phyloP scores from a whole-genome alignment of 2,888 invertebrate genomes.

The Drosophila meridionalis region DNA sequence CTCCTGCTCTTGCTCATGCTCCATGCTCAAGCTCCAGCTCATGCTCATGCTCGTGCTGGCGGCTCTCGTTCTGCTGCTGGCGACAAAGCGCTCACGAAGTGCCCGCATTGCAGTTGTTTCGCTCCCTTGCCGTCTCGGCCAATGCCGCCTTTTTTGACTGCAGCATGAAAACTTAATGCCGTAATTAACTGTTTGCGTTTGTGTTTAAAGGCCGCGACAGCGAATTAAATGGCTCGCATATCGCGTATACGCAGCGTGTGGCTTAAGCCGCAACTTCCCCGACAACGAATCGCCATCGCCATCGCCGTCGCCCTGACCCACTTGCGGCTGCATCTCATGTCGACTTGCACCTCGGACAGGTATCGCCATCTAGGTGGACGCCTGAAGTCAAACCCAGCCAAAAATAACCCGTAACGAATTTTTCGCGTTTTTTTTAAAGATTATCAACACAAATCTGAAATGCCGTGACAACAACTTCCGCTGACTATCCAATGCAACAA shows the following conservation, averaged over 20 bases:
- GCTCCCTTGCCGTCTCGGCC: conserved; percentile 23
- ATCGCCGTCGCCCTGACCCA: conserved; percentile 48
- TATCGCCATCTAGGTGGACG: conserved; percentile 14
- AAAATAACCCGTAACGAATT: conserved; percentile 9
- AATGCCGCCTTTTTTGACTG: conserved; percentile 48
- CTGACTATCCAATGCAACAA: conserved; percentile 13
- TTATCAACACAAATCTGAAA: conserved; percentile 59
- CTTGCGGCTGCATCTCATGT: conserved; percentile 38
- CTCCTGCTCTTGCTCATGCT: conserved; percentile 21
- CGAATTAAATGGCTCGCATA: conserved; percentile 48
- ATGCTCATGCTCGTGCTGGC: conserved; percentile 10
- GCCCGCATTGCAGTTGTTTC: conserved; percentile 76
- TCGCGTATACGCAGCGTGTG: conserved; percentile 63
- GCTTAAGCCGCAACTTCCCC: conserved; percentile 44
- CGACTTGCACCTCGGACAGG: neutral
- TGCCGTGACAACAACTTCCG: conserved; percentile 64
- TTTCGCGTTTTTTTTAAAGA: conserved; percentile 22
- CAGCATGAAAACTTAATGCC: conserved; percentile 76
- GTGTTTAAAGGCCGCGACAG: conserved; percentile 55
- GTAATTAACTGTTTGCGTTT: conserved; percentile 78
- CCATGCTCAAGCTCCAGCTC: conserved; percentile 17
- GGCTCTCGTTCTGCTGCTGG: conserved; percentile 31
- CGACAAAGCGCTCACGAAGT: conserved; percentile 75
- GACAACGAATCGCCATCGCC: conserved; percentile 26
- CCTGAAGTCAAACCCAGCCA: conserved; percentile 5